Evolutionary conservation across 2,888 invertebrate species (phyloP), one percentile per base, ranked within the genome.

Genomic region (Tuberolachnus salignus): DNA sequence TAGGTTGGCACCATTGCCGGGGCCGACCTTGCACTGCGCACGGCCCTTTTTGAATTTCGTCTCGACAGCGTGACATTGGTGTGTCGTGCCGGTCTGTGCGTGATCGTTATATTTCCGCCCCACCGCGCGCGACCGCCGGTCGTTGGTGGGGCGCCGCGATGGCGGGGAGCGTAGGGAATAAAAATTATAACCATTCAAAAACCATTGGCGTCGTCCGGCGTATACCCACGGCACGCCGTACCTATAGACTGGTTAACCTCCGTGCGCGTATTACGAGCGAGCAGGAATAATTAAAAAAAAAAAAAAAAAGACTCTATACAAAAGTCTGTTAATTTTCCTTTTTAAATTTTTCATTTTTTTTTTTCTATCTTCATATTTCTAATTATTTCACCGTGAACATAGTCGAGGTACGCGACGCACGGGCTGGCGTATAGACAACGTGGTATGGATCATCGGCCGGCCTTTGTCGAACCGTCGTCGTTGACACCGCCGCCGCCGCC

Each of bases 101-200:
- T 73, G 73, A 73, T 73, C 73, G 73, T 73, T 73, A 73, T 34
- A 4, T 73, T 63, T 63, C 51, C 8, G 49, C 73, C 51, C 73
- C 61, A 23, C 73, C 49, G 19, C 57, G 26, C 51, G 19, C 53
- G n/a, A 23, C 13, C 49, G 8, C 0, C 26, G 34, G 16, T n/a
- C n/a, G 34, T 13, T 34, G 34, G 34, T 34, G 34, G 34, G 34
- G 34, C 55, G 34, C 42, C 42, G 55, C 55, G n/a, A 51, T 6
- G 13, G 53, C 67, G 21, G 70, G 1, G 55, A 21, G 1, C 21
- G 21, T 21, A 70, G 19, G 34, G 49, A 34, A 34, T 63, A 73
- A 63, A 63, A 34, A 34, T 34, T 4, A 34, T 34, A 34, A 21
- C 23, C 23, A 23, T 16, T 51, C 49, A 49, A 75, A 75, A 67